Percentiles rank a stretch among this genome's conserved stretches.
Evolutionary conservation across 2,113 vertebrate genomes (phyloP).

Genomic region (Bufo gargarizans): DNA sequence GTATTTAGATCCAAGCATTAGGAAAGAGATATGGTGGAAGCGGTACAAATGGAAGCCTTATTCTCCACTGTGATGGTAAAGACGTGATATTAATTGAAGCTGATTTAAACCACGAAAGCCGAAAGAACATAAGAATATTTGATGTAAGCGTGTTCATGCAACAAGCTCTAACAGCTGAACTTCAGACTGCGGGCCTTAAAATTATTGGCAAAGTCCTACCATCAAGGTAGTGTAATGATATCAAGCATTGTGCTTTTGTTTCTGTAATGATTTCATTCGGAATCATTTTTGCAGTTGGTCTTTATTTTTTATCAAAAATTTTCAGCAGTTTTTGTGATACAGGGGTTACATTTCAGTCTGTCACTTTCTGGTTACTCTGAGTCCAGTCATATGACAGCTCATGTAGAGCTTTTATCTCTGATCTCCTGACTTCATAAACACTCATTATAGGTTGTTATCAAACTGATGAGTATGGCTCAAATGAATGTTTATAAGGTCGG

Average conservation of each 20-base stretch:
- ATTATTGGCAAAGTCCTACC: conserved; percentile 72
- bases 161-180: conserved; percentile 70
- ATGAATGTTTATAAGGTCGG: no score
- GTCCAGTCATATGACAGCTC: no score
- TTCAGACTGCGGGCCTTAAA: conserved; percentile 67
- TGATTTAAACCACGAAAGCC: conserved; percentile 64
- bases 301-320: no score
- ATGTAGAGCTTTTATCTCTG: no score
- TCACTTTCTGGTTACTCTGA: no score
- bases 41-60: conserved; percentile 68
- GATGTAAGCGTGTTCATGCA: conserved; percentile 66
- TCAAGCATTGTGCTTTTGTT: neutral
- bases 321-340: no score
- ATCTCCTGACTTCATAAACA: no score
- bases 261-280: neutral
- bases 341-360: no score
- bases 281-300: no score
- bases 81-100: conserved; percentile 69
- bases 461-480: no score
- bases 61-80: conserved; percentile 68
- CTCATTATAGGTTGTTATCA: no score
- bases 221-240: conserved; percentile 71
- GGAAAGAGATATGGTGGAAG: conserved; percentile 60
- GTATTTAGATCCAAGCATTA: conserved; percentile 69
- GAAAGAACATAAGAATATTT: conserved; percentile 59